These are phyloP conservation scores for Chloromyia formosa DNA, from an alignment of 2,888 invertebrate genomes.

Conservation along the genomic window DNA sequence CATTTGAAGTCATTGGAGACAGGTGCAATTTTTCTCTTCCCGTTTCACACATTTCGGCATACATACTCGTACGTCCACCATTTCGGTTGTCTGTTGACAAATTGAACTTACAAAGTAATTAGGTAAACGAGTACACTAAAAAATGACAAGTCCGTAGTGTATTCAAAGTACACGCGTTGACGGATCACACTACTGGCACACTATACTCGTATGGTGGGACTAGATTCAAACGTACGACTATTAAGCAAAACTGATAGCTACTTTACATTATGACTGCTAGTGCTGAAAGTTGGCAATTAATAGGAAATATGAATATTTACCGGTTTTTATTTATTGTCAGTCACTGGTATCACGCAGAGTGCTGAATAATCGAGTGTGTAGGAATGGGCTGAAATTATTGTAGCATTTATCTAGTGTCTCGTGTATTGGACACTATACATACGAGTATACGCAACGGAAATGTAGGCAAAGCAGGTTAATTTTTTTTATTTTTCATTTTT, in stretches of 20 bases:
- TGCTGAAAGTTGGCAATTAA: slow-evolving; percentile 33
- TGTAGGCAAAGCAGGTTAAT: too few species aligned
- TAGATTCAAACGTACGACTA: neutral
- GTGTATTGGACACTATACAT: too few species aligned
- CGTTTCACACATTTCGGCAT: neutral
- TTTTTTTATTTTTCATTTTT: too few species aligned
- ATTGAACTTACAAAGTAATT: slow-evolving; percentile 35
- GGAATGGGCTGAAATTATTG: neutral
- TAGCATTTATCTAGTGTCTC: too few species aligned
- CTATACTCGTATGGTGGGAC: neutral
- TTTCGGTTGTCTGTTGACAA: slow-evolving; percentile 20
- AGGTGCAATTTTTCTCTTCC: neutral
- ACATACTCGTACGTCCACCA: too few species aligned
- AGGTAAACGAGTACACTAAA: slow-evolving; percentile 26
- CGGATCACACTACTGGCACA: too few species aligned
- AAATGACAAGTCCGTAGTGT: neutral
- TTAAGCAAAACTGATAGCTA: slow-evolving; percentile 25
- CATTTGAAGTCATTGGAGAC: neutral
- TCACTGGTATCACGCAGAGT: slow-evolving; percentile 9
- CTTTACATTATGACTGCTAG: neutral
- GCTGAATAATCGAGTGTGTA: slow-evolving; percentile 15
- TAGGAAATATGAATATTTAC: slow-evolving; percentile 46
- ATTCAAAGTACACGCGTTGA: neutral
- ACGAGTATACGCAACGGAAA: neutral
- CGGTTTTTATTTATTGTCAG: slow-evolving; percentile 45